Evolutionary conservation across 2,113 vertebrate genomes (phyloP), one percentile per base, ranked within the genome.

Genomic region (Trematomus loennbergii): DNA sequence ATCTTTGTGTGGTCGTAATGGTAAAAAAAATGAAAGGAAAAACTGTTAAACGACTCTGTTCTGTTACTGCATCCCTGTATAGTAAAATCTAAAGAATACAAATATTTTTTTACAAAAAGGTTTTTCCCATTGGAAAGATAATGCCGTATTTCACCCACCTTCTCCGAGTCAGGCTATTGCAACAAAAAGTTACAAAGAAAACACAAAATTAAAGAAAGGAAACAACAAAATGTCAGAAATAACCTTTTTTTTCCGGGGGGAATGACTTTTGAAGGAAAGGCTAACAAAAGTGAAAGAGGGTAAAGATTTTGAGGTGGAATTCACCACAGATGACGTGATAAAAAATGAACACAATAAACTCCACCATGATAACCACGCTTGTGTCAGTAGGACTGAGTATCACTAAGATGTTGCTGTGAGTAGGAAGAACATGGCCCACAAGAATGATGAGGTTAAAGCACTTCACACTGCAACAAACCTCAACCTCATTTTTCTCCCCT

Each of bases 91-190:
- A 13, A 52, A 29, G 29, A 18, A 1, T 25, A 54, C 58, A 72
- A 72, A 52, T 61, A 72, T 12, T n/a, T 12, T n/a, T n/a, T n/a
- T n/a, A n/a, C n/a, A n/a, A n/a, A n/a, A n/a, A 17, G 40, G 0
- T 25, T 40, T 63, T 73, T 15, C 17, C 8, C 48, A 74, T 1
- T 46, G 3, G 16, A 55, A 49, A 65, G 17, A 2, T 52, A 3
- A 13, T 12, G 36, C 2, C 36, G 9, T 6, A 45, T 78, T 66
- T 55, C 9, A 88, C 88, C 85, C 86, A 91, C 91, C 88, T 90
- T 82, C 40, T 88, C 79, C 72, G 88, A 76, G 52, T 84, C 86
- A 84, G 82, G 58, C 94, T 95, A 89, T 91, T 81, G 81, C 83
- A 82, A 81, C 36, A 52, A 78, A 73, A 22, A 75, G 36, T 22